Percentiles rank a stretch among this genome's conserved stretches.
These are phyloP conservation scores for Hirtodrosophila confusa DNA, from an alignment of 2,888 invertebrate species.

Conservation along the genomic window DNA sequence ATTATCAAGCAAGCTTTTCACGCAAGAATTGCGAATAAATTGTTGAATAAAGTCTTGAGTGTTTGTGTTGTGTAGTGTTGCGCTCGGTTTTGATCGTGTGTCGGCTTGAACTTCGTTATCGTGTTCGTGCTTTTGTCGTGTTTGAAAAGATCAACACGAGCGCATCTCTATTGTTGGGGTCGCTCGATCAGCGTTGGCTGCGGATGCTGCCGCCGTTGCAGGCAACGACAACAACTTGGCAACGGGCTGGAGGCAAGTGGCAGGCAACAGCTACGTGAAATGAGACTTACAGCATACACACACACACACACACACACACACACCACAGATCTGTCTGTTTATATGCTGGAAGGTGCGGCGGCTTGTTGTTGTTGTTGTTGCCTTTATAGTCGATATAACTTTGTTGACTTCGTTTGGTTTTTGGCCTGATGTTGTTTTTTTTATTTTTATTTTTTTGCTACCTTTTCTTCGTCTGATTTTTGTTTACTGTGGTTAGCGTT, in stretches of 20 bases:
- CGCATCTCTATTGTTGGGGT: constrained; percentile 23
- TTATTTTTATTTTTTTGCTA: constrained; percentile 46
- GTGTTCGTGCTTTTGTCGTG: too few relatives aligned
- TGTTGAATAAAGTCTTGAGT: too few relatives aligned
- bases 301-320: constrained; percentile 1
- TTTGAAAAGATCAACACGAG: too few relatives aligned
- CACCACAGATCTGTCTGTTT: constrained; percentile 29
- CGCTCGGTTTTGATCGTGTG: too few relatives aligned
- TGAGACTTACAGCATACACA: constrained; percentile 35
- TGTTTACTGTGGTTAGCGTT: constrained; percentile 59
- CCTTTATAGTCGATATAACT: constrained; percentile 61
- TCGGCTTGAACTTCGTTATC: too few relatives aligned
- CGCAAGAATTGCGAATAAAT: too few relatives aligned
- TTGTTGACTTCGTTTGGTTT: constrained; percentile 58
- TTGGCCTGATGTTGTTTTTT: constrained; percentile 34
- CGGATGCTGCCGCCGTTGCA: constrained; percentile 15
- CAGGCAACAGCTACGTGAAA: constrained; percentile 45
- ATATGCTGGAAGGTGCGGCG: constrained; percentile 67
- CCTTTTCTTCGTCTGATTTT: constrained; percentile 51
- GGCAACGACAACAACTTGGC: constrained; percentile 10
- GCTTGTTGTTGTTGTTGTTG: constrained; percentile 47
- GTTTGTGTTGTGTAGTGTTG: too few relatives aligned
- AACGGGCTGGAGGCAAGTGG: constrained; percentile 53
- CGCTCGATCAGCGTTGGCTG: constrained; percentile 40
- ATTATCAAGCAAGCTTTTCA: too few relatives aligned